These are phyloP conservation scores for Siphonodentalium dalli DNA, from an alignment of 2,888 invertebrate species.

Conservation along the genomic window DNA sequence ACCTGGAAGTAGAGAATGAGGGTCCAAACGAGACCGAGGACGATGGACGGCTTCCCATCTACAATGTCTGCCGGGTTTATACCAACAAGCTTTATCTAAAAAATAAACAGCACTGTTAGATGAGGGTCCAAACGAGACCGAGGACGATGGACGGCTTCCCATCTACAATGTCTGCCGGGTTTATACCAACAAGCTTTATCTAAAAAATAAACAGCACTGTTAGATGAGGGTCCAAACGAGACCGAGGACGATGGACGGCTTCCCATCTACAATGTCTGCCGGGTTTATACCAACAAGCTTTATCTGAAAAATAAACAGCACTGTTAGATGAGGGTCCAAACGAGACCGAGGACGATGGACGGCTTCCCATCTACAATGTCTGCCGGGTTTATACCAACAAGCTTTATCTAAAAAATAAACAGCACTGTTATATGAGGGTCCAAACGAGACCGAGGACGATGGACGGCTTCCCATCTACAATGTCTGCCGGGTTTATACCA, in stretches of 20 bases:
- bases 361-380: constrained; percentile 97
- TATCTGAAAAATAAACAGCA: constrained; percentile 71
- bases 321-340: constrained; percentile 99
- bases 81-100: constrained; percentile 92
- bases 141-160: constrained; percentile 95
- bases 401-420: constrained; percentile 76
- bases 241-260: constrained; percentile 94
- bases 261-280: constrained; percentile 94
- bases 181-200: constrained; percentile 98
- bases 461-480: constrained; percentile 95
- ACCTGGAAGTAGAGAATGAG: constrained; percentile 99
- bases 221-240: constrained; percentile 98
- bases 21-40: constrained; percentile 96
- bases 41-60: constrained; percentile 95
- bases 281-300: constrained; percentile 98
- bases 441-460: constrained; percentile 96
- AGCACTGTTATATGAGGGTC: constrained; percentile 98
- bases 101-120: no score
- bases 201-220: constrained; percentile 58
- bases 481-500: constrained; percentile 95
- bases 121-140: constrained; percentile 93
- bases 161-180: constrained; percentile 94
- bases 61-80: constrained; percentile 96
- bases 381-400: constrained; percentile 96
- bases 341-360: constrained; percentile 92